A percentile compares a stretch with the other conserved stretches of the same genome.
phyloP scores from a whole-genome alignment of 2,113 vertebrate species.

The Channa argus region DNA sequence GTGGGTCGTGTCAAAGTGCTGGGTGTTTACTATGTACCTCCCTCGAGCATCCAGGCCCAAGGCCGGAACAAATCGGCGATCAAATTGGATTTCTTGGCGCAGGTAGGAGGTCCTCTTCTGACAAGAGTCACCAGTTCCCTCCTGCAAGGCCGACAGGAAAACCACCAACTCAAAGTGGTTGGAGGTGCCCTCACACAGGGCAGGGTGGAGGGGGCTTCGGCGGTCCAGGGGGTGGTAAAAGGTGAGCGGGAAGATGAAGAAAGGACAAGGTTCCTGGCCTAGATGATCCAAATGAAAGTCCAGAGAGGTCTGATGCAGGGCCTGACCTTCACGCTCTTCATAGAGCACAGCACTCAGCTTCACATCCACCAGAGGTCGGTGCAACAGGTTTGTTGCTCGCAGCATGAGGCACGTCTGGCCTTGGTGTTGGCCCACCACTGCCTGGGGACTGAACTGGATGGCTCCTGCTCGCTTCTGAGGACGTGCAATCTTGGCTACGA shows the following conservation, averaged over 20 bases:
- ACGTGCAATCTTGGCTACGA: constrained; percentile 97
- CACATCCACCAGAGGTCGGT: constrained; percentile 89
- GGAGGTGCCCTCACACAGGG: constrained; percentile 85
- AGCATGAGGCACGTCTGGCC: constrained; percentile 91
- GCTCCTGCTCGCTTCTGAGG: constrained; percentile 93
- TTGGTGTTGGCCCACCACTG: constrained; percentile 86
- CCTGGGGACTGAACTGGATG: constrained; percentile 92
- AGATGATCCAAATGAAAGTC: constrained; percentile 91
- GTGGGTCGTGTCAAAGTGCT: constrained; percentile 90
- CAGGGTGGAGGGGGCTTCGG: constrained; percentile 88
- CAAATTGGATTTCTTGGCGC: constrained; percentile 90
- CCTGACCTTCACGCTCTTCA: constrained; percentile 88
- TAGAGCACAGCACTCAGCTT: constrained; percentile 92
- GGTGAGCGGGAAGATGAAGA: constrained; percentile 94
- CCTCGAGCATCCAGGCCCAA: constrained; percentile 85
- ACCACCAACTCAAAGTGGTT: constrained; percentile 92
- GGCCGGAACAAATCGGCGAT: constrained; percentile 87
- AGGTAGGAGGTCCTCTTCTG: constrained; percentile 97
- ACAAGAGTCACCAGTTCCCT: constrained; percentile 93
- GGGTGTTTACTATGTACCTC: constrained; percentile 89
- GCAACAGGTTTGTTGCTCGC: constrained; percentile 91
- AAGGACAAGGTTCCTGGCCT: constrained; percentile 87
- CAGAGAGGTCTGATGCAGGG: constrained; percentile 90
- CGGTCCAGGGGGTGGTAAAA: constrained; percentile 89
- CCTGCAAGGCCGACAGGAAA: constrained; percentile 93